A percentile compares a stretch with the other conserved stretches of the same genome.
Evolutionary conservation across 1,140 invertebrate species (phyloP).

Genomic region (Saxidomus purpurata): DNA sequence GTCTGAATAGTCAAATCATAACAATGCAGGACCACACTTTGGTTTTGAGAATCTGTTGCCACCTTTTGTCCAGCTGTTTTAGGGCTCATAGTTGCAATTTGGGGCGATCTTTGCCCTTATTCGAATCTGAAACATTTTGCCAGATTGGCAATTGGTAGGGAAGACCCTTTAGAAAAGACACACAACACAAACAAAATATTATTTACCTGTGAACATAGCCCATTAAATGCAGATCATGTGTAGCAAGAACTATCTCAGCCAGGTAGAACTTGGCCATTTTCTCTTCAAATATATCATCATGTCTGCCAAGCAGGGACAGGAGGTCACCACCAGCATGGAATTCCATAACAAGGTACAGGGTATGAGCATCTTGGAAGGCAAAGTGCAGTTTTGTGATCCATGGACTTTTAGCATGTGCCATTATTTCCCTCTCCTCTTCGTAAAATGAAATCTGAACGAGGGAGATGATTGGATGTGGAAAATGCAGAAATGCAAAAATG

Average conservation of each 20-base stretch:
- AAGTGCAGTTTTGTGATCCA: slow-evolving; percentile 99
- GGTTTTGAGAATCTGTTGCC: no score
- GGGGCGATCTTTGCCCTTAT: no score
- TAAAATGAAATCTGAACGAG: slow-evolving; percentile 82
- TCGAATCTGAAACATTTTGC: no score
- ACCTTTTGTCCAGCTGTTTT: no score
- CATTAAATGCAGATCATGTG: slow-evolving; percentile 99
- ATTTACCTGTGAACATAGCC: slow-evolving; percentile 97
- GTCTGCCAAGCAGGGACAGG: slow-evolving; percentile 97
- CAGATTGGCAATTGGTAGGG: no score
- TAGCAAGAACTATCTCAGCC: slow-evolving; percentile 98
- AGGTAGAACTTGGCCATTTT: slow-evolving; percentile 99
- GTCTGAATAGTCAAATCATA: no score
- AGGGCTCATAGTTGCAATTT: no score
- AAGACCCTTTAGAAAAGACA: no score
- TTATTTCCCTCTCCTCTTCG: slow-evolving; percentile 85
- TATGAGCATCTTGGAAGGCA: slow-evolving; percentile 92
- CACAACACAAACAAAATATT: no score
- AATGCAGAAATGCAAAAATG: neutral
- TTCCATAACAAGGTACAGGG: slow-evolving; percentile 99
- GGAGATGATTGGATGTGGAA: no score
- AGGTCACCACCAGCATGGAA: slow-evolving; percentile 99
- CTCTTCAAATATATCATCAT: slow-evolving; percentile 96
- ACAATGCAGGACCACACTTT: no score
- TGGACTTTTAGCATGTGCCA: slow-evolving; percentile 81